Evolutionary conservation across 2,888 invertebrate genomes (phyloP).

Genomic region (Acanthococcus lagerstroemiae): DNA sequence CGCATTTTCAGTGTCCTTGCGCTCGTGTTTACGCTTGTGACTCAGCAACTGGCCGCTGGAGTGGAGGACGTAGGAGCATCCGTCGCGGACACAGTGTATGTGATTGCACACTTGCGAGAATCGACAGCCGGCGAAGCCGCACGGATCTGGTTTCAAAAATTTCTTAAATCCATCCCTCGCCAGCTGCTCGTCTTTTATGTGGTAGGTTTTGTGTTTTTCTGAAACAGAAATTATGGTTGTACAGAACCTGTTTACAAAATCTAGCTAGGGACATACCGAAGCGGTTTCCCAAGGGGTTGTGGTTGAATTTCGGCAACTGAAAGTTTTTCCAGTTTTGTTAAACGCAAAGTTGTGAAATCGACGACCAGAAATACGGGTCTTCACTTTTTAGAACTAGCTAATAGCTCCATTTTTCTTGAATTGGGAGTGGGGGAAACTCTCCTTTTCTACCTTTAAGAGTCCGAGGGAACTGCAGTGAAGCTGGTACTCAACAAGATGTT

Average conservation of each 20-base stretch:
- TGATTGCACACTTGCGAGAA: conserved; percentile 94
- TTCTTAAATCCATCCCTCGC: conserved; percentile 96
- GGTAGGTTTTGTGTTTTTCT: conserved; percentile 99
- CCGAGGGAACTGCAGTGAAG: too few species aligned
- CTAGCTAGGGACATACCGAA: too few species aligned
- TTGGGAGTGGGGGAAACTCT: too few species aligned
- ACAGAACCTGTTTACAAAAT: not conserved
- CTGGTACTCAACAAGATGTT: too few species aligned
- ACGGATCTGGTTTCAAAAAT: conserved; percentile 93
- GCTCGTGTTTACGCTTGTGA: conserved; percentile 94
- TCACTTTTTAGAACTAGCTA: too few species aligned
- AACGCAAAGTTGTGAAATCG: too few species aligned
- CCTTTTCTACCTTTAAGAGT: too few species aligned
- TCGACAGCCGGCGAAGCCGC: conserved; percentile 81
- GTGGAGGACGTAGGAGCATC: conserved; percentile 91
- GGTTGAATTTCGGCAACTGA: too few species aligned
- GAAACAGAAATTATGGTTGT: conserved; percentile 35
- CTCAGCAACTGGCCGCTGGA: conserved; percentile 94
- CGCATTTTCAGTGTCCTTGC: conserved; percentile 81
- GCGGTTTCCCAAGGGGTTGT: too few species aligned
- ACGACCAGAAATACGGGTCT: too few species aligned
- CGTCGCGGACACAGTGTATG: conserved; percentile 92
- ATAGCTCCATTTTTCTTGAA: too few species aligned
- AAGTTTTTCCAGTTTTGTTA: too few species aligned
- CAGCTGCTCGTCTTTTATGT: conserved; percentile 92